Conservation (phyloP, 2,797 vertebrate genomes). For the Microctenopoma steveboyesi region DNA sequence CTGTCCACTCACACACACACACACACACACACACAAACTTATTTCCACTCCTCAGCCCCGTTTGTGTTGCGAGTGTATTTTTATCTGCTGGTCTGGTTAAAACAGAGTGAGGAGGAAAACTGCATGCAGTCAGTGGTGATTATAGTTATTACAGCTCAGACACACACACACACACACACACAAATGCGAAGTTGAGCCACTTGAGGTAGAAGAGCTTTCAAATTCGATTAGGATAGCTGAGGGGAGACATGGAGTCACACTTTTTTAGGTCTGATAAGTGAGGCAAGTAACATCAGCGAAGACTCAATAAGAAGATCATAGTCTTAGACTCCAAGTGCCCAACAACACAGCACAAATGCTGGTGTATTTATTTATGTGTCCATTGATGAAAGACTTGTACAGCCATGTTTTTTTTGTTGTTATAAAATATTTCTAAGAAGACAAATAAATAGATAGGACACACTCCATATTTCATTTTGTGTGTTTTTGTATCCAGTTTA, state of each 20-base stretch:
- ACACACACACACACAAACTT: slow-evolving; percentile 48
- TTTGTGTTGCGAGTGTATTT: slow-evolving; percentile 77
- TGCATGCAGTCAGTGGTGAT: slow-evolving; percentile 78
- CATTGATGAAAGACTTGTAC: no score
- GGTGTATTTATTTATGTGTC: no score
- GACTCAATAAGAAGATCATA: no score
- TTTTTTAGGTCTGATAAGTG: slow-evolving; percentile 25
- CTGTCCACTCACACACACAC: slow-evolving; percentile 48
- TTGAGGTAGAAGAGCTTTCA: slow-evolving; percentile 57
- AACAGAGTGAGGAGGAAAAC: slow-evolving; percentile 79
- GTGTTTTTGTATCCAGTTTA: neutral
- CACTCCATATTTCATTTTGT: neutral
- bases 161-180: slow-evolving; percentile 48
- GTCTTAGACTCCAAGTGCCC: no score
- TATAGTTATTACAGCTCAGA: slow-evolving; percentile 83
- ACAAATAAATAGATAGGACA: no score
- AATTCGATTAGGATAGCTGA: slow-evolving; percentile 63
- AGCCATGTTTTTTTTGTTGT: no score
- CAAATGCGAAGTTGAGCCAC: slow-evolving; percentile 37
- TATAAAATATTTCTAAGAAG: no score
- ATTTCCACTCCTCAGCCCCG: slow-evolving; percentile 69
- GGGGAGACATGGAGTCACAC: slow-evolving; percentile 48
- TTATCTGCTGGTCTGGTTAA: slow-evolving; percentile 75
- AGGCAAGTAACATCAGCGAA: slow-evolving; percentile 3
- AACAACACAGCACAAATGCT: no score